These are phyloP conservation scores for Apostichopus japonicus DNA, from an alignment of 35 echinoderm and acorn worm species.

Conservation along the genomic window DNA sequence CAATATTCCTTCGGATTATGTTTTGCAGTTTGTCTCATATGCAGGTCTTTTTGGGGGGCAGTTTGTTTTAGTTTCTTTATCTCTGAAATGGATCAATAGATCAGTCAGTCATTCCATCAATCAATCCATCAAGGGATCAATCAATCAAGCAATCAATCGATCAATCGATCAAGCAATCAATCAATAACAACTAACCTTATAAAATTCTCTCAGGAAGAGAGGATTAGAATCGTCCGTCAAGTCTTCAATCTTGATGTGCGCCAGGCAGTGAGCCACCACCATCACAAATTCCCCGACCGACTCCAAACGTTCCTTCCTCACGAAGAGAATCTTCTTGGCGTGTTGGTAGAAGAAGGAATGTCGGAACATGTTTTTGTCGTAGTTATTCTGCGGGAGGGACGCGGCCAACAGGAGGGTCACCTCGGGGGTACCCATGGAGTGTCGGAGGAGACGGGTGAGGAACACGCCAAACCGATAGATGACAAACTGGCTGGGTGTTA, in stretches of 20 bases:
- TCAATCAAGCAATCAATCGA: too few species aligned
- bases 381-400: constrained; percentile 84
- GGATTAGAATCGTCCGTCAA: constrained; percentile 83
- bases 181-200: constrained; percentile 65
- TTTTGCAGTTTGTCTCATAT: too few species aligned
- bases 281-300: constrained; percentile 96
- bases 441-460: constrained; percentile 75
- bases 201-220: constrained; percentile 88
- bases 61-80: too few species aligned
- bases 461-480: constrained; percentile 98
- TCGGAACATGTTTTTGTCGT: constrained; percentile 94
- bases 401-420: constrained; percentile 89
- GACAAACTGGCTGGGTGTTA: constrained; percentile 95
- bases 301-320: constrained; percentile 87
- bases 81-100: too few species aligned
- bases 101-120: too few species aligned
- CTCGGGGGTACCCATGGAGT: constrained; percentile 74
- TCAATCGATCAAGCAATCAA: background rate
- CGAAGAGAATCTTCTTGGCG: constrained; percentile 89
- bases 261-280: constrained; percentile 91
- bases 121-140: too few species aligned
- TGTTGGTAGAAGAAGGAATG: constrained; percentile 99
- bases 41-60: too few species aligned
- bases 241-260: constrained; percentile 93
- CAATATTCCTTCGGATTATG: too few species aligned